Base-by-base conservation (phyloP, 2,113 vertebrate species). In the Mus musculus region DNA sequence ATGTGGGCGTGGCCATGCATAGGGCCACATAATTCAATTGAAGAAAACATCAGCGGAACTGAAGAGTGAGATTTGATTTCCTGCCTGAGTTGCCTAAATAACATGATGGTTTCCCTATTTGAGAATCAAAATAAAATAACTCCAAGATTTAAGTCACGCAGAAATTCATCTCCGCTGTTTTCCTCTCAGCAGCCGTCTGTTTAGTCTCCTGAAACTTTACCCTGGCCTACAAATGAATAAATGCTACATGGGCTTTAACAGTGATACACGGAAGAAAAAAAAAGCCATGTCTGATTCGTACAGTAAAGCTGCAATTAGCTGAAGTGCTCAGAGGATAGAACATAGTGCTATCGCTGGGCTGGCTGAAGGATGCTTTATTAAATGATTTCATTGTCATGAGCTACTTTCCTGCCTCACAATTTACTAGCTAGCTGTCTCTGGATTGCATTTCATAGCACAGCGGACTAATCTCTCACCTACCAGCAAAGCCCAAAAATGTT, bases 41-140 rank as follows among this genome's bases (percentile, higher is more conserved):
- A 77, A 61, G 54, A 82, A 97, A 95, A 92, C 59, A 67, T 90
- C 90, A 95, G 92, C 71, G 19, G 80, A 96, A 69, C 59, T 73
- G 81, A 86, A 86, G 92, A 89, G 87, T 91, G 67, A 76, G 54
- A 92, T 86, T 95, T 87, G 67, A 94, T 96, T 96, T 97, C 69
- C 82, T 91, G 69, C 33, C 49, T 80, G 91, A 94, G n/a, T 89
- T 69, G 80, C 88, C 82, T 89, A 86, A 78, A 89, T 52, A 93
- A 59, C 56, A 49, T 88, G 89, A 94, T 71, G n/a, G 87, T 92
- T 90, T 95, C 95, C 39, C 95, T 72, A 22, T 85, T 67, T 67
- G 80, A 95, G 76, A 94, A n/a, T 82, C 75, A 63, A 88, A 77
- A 95, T 81, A 77, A 91, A 97, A 39, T 90, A 94, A 93, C 78